A percentile compares a stretch with the other conserved stretches of the same genome.
phyloP scores from a whole-genome alignment of 2,888 invertebrate genomes.

The Orchesella flavescens region DNA sequence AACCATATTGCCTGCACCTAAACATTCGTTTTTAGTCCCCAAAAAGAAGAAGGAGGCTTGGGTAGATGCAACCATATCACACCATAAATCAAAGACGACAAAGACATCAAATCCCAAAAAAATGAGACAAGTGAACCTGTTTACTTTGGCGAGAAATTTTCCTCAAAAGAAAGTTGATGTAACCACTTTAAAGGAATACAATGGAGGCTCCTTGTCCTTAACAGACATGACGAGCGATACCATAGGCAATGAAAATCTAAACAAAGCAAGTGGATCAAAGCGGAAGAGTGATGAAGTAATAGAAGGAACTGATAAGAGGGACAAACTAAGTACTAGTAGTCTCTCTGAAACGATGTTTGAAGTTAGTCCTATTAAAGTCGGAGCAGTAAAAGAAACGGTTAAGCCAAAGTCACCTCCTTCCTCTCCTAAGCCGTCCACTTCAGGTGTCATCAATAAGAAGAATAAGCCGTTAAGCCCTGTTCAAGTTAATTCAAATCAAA shows the following conservation, averaged over 20 bases:
- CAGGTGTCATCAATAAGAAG: background rate
- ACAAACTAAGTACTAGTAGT: background rate
- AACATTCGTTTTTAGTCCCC: background rate
- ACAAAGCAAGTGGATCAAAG: background rate
- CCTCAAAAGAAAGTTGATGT: conserved; percentile 22
- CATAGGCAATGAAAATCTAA: background rate
- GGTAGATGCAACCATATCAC: conserved; percentile 3
- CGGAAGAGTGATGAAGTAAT: conserved; percentile 44
- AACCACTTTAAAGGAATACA: conserved; percentile 12
- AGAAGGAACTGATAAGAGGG: conserved; percentile 14
- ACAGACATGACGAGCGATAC: background rate
- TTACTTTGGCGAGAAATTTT: background rate
- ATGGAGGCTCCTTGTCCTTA: background rate
- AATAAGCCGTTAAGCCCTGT: conserved; percentile 35
- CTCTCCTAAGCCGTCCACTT: background rate
- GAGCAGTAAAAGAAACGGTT: background rate
- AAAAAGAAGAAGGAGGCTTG: conserved; percentile 34
- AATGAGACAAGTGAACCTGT: conserved; percentile 2
- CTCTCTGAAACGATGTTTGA: conserved; percentile 20
- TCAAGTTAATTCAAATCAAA: conserved; percentile 4
- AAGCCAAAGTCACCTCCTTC: background rate
- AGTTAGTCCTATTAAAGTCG: conserved; percentile 16
- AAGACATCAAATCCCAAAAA: background rate
- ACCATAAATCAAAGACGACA: background rate
- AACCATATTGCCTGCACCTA: background rate